Conservation (phyloP, 2,888 invertebrate species). For the Cephus spinipes region DNA sequence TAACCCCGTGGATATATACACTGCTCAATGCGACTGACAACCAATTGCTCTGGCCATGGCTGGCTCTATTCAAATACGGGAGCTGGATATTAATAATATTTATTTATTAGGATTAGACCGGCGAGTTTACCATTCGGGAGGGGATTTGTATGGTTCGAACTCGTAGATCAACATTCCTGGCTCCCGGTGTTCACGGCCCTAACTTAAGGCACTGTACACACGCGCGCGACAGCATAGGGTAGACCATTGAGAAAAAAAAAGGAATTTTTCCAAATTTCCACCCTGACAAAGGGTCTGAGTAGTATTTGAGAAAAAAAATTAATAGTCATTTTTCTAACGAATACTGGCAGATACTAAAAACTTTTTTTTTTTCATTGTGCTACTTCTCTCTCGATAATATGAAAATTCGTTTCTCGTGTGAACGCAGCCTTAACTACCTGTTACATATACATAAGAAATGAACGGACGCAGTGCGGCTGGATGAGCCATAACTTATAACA, state of each 20-base stretch:
- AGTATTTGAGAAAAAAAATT: neutral
- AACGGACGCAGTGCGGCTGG: conserved; percentile 20
- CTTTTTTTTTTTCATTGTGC: conserved; percentile 10
- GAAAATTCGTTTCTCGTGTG: conserved; percentile 13
- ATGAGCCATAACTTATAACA: conserved; percentile 26
- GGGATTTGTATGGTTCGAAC: conserved; percentile 37
- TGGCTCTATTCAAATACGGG: conserved; percentile 38
- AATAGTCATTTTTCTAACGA: neutral
- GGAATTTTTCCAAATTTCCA: neutral
- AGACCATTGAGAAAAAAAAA: neutral
- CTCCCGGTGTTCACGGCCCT: conserved; percentile 45
- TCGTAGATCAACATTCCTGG: conserved; percentile 55
- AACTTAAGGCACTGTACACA: conserved; percentile 21
- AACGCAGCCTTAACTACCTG: conserved; percentile 19
- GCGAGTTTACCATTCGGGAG: conserved; percentile 21
- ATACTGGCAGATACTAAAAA: neutral
- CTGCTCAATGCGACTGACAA: neutral
- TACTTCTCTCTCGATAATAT: neutral
- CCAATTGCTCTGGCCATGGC: conserved; percentile 20
- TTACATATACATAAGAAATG: conserved; percentile 21
- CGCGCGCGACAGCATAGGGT: neutral
- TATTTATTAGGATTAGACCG: conserved; percentile 37
- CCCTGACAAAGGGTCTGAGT: neutral
- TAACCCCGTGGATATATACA: neutral
- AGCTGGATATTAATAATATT: conserved; percentile 48